Percentiles rank a stretch among this genome's conserved stretches.
These are phyloP conservation scores for Rhagium mordax DNA, from an alignment of 2,888 invertebrate species.

Conservation along the genomic window DNA sequence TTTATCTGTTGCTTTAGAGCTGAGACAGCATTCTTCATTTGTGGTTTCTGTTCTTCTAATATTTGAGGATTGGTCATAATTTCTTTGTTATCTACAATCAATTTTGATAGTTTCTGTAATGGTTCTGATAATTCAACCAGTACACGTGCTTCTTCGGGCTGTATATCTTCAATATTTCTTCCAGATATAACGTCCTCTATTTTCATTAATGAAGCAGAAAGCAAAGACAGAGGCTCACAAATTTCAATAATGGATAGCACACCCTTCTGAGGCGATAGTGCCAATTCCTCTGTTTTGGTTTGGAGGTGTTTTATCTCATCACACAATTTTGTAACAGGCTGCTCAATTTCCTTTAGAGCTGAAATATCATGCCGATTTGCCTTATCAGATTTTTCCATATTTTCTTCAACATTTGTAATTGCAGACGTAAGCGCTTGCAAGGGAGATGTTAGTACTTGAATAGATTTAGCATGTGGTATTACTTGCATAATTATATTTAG, in stretches of 20 bases:
- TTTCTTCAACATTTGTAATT: slow-evolving; percentile 29
- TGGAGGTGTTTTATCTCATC: slow-evolving; percentile 19
- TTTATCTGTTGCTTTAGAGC: slow-evolving; percentile 47
- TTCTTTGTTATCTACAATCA: slow-evolving; percentile 37
- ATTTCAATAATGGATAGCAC: too few relatives aligned
- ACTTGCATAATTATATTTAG: not conserved
- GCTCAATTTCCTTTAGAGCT: slow-evolving; percentile 27
- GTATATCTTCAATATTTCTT: too few relatives aligned
- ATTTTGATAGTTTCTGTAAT: slow-evolving; percentile 31
- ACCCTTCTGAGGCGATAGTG: slow-evolving; percentile 6
- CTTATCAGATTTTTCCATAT: slow-evolving; percentile 13
- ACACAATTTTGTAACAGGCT: slow-evolving; percentile 27
- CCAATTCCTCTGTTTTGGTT: not conserved
- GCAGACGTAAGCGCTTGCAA: slow-evolving; percentile 26
- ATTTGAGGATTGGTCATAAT: slow-evolving; percentile 33
- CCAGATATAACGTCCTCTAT: too few relatives aligned
- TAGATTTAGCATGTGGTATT: not conserved
- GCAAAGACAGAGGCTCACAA: too few relatives aligned
- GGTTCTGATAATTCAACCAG: not conserved
- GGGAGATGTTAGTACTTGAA: not conserved
- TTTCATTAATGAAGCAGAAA: too few relatives aligned
- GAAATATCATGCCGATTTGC: slow-evolving; percentile 30
- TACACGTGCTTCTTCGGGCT: not conserved
- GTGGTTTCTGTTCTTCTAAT: slow-evolving; percentile 39
- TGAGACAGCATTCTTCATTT: slow-evolving; percentile 44